phyloP scores from a whole-genome alignment of 2,797 vertebrate species.

The Scleropages formosus region DNA sequence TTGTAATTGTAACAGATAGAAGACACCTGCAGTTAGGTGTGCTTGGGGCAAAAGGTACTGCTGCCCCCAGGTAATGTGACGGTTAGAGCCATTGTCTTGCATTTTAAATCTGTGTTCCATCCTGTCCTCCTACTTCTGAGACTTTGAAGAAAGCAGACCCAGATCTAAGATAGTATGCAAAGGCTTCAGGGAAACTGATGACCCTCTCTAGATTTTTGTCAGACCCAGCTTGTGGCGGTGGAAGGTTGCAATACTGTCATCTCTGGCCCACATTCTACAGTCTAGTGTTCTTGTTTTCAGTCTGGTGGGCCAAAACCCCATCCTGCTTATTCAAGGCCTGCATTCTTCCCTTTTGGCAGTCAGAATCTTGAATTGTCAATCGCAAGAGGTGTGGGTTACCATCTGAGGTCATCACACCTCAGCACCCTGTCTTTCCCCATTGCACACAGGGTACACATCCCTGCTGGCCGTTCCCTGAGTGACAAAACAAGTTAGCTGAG shows the following conservation, averaged over 20 bases:
- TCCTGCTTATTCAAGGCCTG: too few relatives aligned
- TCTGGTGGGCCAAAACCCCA: neutral
- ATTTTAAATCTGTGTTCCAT: too few relatives aligned
- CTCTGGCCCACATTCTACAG: neutral
- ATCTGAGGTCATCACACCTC: constrained; percentile 51
- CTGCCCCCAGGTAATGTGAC: too few relatives aligned
- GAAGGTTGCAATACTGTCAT: constrained; percentile 35
- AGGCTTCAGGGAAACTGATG: neutral
- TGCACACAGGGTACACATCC: constrained; percentile 54
- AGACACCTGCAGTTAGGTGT: too few relatives aligned
- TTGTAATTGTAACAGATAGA: too few relatives aligned
- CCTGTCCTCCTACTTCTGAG: too few relatives aligned
- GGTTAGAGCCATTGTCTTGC: too few relatives aligned
- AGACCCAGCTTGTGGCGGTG: constrained; percentile 13
- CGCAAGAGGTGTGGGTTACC: constrained; percentile 41
- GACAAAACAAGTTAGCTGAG: constrained; percentile 74
- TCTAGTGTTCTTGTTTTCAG: neutral
- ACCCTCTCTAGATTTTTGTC: constrained; percentile 14
- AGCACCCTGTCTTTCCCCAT: constrained; percentile 60
- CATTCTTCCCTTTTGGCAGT: constrained; percentile 25
- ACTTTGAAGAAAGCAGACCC: too few relatives aligned
- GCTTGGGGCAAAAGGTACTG: too few relatives aligned
- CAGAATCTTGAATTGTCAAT: constrained; percentile 26
- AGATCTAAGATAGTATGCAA: neutral
- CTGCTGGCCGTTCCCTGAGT: constrained; percentile 68